Percentiles rank a stretch among this genome's conserved stretches.
These are phyloP conservation scores for Pelecanoides urinatrix DNA, from an alignment of 2,113 vertebrate genomes.

Conservation along the genomic window DNA sequence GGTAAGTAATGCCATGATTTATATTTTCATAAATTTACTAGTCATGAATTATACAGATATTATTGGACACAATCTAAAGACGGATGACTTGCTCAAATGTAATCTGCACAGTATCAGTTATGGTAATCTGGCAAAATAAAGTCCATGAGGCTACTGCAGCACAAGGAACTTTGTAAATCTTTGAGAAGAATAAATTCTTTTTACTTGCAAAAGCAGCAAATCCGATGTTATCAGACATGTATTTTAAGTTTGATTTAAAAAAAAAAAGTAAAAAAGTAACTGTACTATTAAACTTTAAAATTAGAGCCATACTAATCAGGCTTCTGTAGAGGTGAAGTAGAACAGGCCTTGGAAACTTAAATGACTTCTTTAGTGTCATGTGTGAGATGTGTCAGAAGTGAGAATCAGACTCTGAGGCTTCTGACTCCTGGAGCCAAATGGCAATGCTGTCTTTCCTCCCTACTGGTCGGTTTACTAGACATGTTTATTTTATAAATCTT, in stretches of 20 bases:
- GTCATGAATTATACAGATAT: neutral
- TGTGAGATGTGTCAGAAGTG: neutral
- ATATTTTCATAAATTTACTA: neutral
- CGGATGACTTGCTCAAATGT: neutral
- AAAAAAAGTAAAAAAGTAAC: neutral
- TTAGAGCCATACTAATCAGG: neutral
- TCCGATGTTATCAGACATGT: neutral
- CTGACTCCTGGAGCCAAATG: neutral
- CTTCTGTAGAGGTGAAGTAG: neutral
- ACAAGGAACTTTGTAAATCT: neutral
- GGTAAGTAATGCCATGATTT: neutral
- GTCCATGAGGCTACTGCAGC: fast-evolving
- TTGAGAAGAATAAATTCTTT: neutral
- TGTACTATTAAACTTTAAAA: neutral
- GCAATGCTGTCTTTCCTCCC: neutral
- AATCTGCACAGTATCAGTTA: neutral
- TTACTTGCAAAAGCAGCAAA: neutral
- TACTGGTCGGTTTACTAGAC: neutral
- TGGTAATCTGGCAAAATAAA: neutral
- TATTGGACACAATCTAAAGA: neutral
- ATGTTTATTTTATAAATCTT: neutral
- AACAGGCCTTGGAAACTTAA: neutral
- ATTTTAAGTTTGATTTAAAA: neutral
- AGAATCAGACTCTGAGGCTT: neutral
- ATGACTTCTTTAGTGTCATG: neutral